Evolutionary conservation across 2,113 vertebrate genomes (phyloP), one percentile per base, ranked within the genome.

Genomic region (Lagenorhynchus albirostris): DNA sequence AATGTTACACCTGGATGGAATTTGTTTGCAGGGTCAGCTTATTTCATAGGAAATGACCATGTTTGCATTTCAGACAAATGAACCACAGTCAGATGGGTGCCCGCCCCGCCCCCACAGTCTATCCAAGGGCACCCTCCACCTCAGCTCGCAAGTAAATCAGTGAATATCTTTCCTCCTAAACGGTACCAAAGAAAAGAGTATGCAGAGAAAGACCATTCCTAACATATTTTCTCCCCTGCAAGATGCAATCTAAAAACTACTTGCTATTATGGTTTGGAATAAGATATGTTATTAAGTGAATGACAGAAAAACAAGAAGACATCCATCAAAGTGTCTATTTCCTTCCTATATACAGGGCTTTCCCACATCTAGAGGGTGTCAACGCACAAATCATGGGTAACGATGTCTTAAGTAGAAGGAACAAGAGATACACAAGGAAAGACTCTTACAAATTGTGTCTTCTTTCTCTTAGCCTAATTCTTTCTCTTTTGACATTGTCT

Each of bases 271-370:
- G 91, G 67, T 41, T 96, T 90, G 67, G 81, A 97, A 91, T 94
- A 96, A 93, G 89, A 63, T 81, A 94, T 41, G 85, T 91, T 97
- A 97, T 95, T 96, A 97, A 97, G 77, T 89, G 95, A 97, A 94
- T 97, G 97, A 93, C 96, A 97, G 89, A 85, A 97, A 97, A 97
- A 97, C 91, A 97, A 91, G 80, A 92, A 96, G 95, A 68, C 91
- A 93, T 98, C 95, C 76, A 97, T 97, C 97, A 97, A 97, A 94
- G 47, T 94, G 93, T 97, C 96, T 92, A 2, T 95, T 92, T 97
- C 60, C 67, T 91, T 95, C 74, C 88, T 33, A n/a, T 89, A 84
- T 8, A 26, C 63, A 47, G 93, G 89, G 86, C 8, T 86, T 82
- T 77, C 93, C 76, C 85, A 14, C 85, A 91, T 77, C 85, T 60